Base-by-base conservation (phyloP, 1,140 invertebrate genomes). In the Proales similis region DNA sequence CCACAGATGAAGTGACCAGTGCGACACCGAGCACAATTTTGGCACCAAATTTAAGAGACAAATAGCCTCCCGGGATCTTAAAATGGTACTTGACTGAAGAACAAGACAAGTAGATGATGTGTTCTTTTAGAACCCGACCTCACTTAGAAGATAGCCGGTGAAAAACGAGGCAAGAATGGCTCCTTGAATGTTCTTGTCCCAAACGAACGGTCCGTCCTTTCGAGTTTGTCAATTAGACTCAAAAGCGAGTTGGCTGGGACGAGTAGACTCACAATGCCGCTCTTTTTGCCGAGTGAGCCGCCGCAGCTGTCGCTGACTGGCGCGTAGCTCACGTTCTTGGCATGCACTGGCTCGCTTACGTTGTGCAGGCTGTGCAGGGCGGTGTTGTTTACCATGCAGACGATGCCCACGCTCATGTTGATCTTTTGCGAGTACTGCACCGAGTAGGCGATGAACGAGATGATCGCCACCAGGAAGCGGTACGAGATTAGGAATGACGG, bases 321-420 rank as follows among this genome's bases (percentile, higher is more conserved):
- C 3, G 11, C 22, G 3, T 4, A 17, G 14, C 4, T 11, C 39
- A 46, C 14, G 24, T 46, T 42, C 45, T 4, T 57, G 33, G n/a
- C n/a, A 4, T 39, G 24, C n/a, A 26, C 4, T 20, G 32, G 30
- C 0, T 57, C 36, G 3, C 33, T 36, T 1, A n/a, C 17, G 17
- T 53, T 53, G 30, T 36, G 24, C 20, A 39, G n/a, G 12, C 17
- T 24, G 24, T 27, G 29, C 17, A 57, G 36, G 11, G 68, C 68
- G 24, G 67, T 69, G 32, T 73, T 67, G 64, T 74, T 76, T 22
- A 79, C 77, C 88, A 90, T 90, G 64, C 84, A 85, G 7, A 90
- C 86, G 53, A 92, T 88, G 61, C 87, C 86, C 39, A 90, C 87
- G 60, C 86, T 89, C 12, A 90, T 78, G 75, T 90, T 90, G 2